Evolutionary conservation across 2,113 vertebrate species (phyloP).

Genomic region (Abramis brama): DNA sequence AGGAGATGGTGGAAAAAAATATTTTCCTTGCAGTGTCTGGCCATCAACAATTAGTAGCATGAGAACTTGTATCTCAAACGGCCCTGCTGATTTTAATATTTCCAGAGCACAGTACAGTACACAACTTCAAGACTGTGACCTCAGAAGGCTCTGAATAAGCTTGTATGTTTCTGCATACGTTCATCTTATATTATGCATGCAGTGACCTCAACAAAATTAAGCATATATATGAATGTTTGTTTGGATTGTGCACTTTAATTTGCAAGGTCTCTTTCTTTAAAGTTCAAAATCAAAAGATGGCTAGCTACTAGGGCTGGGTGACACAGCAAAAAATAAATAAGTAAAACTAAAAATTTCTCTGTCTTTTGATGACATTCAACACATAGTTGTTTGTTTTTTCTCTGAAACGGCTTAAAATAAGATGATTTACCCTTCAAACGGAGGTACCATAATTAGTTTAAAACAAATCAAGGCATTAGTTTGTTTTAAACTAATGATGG

Average conservation of each 20-base stretch:
- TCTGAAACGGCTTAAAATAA: neutral
- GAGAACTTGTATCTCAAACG: conserved; percentile 1
- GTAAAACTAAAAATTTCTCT: neutral
- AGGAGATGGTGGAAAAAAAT: neutral
- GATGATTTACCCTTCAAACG: neutral
- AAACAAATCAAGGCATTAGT: neutral
- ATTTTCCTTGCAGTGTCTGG: conserved; percentile 8
- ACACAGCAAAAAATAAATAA: neutral
- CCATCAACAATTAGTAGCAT: neutral
- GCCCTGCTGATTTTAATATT: neutral
- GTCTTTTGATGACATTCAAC: too few species aligned
- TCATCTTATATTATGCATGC: conserved; percentile 17
- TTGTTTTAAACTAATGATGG: too few species aligned
- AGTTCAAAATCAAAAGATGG: neutral
- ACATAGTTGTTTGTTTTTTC: neutral
- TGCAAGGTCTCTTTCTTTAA: neutral
- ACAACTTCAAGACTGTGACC: neutral
- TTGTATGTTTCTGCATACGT: neutral
- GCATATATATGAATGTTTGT: neutral
- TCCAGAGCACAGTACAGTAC: conserved; percentile 5
- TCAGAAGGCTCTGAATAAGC: neutral
- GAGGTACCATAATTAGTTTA: neutral
- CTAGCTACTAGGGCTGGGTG: neutral
- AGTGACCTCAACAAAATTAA: conserved; percentile 27
- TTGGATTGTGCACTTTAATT: neutral